Conservation (phyloP, 2,888 invertebrate species). For the Luperina testacea region DNA sequence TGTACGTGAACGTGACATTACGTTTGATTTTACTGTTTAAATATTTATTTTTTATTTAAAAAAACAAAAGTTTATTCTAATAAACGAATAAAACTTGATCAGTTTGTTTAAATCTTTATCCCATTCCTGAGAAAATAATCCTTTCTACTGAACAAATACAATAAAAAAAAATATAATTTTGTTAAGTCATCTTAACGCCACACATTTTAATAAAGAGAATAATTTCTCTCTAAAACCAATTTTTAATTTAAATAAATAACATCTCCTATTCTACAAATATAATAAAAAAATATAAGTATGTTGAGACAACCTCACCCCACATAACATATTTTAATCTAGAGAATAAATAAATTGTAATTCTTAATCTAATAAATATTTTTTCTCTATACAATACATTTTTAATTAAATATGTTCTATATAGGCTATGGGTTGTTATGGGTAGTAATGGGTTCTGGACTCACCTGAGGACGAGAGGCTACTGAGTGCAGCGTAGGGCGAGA, state of each 20-base stretch:
- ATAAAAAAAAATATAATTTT: neutral
- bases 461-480: conserved; percentile 41
- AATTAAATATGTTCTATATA: neutral
- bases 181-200: neutral
- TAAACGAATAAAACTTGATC: neutral
- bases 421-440: neutral
- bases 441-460: conserved; percentile 43
- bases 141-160: neutral
- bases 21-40: neutral
- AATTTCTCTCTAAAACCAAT: neutral
- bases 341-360: neutral
- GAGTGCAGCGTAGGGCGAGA: conserved; percentile 53
- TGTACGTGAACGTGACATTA: neutral
- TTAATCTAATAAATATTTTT: neutral
- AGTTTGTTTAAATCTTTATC: neutral
- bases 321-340: neutral
- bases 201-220: conserved; percentile 1
- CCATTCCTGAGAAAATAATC: neutral
- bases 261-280: neutral
- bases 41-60: neutral
- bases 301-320: too few relatives aligned
- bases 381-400: neutral
- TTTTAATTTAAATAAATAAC: neutral
- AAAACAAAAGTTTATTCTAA: neutral
- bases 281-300: neutral